phyloP scores from a whole-genome alignment of 2,888 invertebrate species.

The Chironomus tentans region DNA sequence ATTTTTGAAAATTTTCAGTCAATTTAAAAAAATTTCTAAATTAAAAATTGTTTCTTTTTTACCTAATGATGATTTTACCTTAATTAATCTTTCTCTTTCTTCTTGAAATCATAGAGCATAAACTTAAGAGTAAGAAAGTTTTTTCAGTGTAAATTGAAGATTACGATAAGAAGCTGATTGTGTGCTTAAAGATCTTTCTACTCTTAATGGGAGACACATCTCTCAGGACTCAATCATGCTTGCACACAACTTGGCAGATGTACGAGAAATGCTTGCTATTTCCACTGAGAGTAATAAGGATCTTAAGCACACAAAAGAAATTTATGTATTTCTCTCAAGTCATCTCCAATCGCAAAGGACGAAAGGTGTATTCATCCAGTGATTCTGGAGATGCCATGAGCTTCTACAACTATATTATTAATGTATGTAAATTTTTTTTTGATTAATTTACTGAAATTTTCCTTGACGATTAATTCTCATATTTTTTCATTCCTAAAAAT shows the following conservation, averaged over 20 bases:
- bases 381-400: too few species aligned
- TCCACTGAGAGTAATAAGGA: too few species aligned
- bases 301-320: too few species aligned
- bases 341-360: too few species aligned
- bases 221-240: too few species aligned
- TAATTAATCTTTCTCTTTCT: not conserved
- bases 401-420: not conserved
- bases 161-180: not conserved
- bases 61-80: not conserved
- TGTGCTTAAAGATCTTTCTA: not conserved
- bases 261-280: too few species aligned
- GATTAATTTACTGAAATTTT: constrained; percentile 15
- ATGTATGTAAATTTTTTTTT: not conserved
- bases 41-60: not conserved
- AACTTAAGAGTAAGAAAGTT: not conserved
- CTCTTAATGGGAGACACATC: too few species aligned
- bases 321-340: too few species aligned
- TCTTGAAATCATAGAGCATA: not conserved
- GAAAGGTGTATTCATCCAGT: too few species aligned
- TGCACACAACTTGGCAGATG: too few species aligned
- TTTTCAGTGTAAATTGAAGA: not conserved
- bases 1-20: too few species aligned
- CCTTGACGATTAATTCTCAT: not conserved
- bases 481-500: constrained; percentile 2
- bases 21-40: too few species aligned